phyloP scores from a whole-genome alignment of 2,888 invertebrate genomes.

The Hofmannophila pseudospretella region DNA sequence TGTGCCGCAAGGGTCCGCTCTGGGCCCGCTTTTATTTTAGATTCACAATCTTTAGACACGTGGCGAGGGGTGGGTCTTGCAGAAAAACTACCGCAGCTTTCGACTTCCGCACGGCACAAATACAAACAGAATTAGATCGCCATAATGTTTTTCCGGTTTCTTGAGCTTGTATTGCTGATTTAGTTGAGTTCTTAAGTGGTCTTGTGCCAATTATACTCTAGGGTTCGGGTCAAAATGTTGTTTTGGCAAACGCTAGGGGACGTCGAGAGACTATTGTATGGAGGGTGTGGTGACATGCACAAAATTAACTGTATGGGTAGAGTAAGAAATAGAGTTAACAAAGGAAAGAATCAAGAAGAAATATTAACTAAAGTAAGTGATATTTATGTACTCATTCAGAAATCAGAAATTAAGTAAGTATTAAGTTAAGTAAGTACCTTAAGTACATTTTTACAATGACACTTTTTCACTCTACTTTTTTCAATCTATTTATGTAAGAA shows the following conservation, averaged over 20 bases:
- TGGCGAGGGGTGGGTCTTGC: slow-evolving; percentile 60
- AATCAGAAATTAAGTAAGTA: too few relatives aligned
- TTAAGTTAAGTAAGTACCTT: too few relatives aligned
- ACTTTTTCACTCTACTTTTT: too few relatives aligned
- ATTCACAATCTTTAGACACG: slow-evolving; percentile 68
- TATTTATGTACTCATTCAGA: too few relatives aligned
- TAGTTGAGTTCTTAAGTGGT: slow-evolving; percentile 50
- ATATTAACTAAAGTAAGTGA: too few relatives aligned
- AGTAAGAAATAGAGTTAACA: too few relatives aligned
- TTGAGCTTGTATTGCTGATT: slow-evolving; percentile 53
- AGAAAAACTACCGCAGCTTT: slow-evolving; percentile 69
- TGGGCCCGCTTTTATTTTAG: slow-evolving; percentile 67
- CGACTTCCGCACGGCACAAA: slow-evolving; percentile 69
- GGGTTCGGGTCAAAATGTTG: slow-evolving; percentile 10
- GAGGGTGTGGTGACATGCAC: background rate
- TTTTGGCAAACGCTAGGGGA: slow-evolving; percentile 4
- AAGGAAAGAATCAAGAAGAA: too few relatives aligned
- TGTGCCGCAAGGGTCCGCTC: slow-evolving; percentile 65
- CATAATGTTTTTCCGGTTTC: slow-evolving; percentile 74
- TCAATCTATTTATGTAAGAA: too few relatives aligned
- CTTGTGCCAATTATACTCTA: slow-evolving; percentile 49
- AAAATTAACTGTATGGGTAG: too few relatives aligned
- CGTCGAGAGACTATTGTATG: background rate
- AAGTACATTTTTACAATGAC: too few relatives aligned
- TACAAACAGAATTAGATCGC: slow-evolving; percentile 69